Evolutionary conservation across 2,797 vertebrate species (phyloP), one percentile per base, ranked within the genome.

Genomic region (Diceros bicornis): DNA sequence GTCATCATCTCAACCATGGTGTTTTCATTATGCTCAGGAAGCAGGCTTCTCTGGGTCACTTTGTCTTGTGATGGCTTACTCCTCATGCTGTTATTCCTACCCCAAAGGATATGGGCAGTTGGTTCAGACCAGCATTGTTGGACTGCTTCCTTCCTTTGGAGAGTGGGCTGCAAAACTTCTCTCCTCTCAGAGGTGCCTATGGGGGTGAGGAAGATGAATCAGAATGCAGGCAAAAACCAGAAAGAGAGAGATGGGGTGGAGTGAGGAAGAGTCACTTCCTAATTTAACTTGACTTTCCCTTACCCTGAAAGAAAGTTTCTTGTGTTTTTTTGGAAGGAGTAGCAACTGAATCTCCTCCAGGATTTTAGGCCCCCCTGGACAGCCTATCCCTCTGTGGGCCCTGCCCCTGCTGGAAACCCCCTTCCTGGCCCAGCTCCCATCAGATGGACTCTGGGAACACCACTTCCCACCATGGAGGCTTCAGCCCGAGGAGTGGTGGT

Each of bases 221-320:
- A 62, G 17, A 37, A 12, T 72, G 47, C 72, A 89, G 50, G 68
- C 34, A 86, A 89, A 92, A 64, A 47, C 50, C 50, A 66, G 47
- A 87, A 34, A 69, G 69, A 23, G 61, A 34, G 34, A 27, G 55
- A 27, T 71, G 47, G n/a, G 50, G 59, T 66, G 10, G 59, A 37
- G 29, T 52, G 77, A 37, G 59, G 37, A 89, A 78, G 81, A 93
- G 55, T 62, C 7, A 79, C 25, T 94, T 90, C 11, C 12, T 92
- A 61, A 91, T 90, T 83, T 93, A 92, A 94, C 21, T 79, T 59
- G 50, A 96, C 47, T 86, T 72, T 83, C 27, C n/a, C 8, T 78
- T 86, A 82, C 23, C 16, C 75, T 37, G 44, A 89, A 93, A 93
- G 12, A 59, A 68, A 96, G n/a, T 47, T 11, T 81, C 57, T 71